Conservation (phyloP, 2,888 invertebrate species). For the Eugnorisma glareosa region DNA sequence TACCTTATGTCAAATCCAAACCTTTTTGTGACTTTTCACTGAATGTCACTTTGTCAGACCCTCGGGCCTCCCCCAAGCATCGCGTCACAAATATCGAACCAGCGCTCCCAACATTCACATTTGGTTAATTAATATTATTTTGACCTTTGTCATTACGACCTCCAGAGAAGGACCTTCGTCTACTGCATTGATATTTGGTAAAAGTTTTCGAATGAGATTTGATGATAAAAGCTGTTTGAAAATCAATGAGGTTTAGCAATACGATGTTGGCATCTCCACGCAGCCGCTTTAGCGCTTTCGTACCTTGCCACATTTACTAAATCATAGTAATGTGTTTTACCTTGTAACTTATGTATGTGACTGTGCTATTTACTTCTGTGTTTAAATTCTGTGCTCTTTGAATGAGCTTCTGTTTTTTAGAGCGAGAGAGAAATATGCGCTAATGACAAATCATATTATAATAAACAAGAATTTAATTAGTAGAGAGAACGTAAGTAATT, state of each 20-base stretch:
- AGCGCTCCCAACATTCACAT: neutral
- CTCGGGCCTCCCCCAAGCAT: neutral
- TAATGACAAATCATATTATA: too few species aligned
- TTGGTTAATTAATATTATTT: constrained; percentile 4
- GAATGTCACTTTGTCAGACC: neutral
- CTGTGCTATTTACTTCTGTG: too few species aligned
- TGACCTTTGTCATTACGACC: constrained; percentile 29
- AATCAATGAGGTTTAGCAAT: constrained; percentile 87
- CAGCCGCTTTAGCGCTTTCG: constrained; percentile 78
- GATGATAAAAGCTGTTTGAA: constrained; percentile 80
- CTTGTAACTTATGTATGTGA: neutral
- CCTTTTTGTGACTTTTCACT: neutral
- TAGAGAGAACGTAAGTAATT: too few species aligned
- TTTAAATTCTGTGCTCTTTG: too few species aligned
- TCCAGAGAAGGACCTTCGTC: constrained; percentile 46
- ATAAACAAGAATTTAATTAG: too few species aligned
- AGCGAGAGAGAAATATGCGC: neutral
- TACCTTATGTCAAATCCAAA: neutral
- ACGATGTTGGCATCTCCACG: constrained; percentile 61
- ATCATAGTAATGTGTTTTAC: neutral
- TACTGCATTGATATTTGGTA: constrained; percentile 66
- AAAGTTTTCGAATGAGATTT: constrained; percentile 77
- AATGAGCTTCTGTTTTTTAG: neutral
- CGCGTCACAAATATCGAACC: neutral
- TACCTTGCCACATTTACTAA: neutral